Evolutionary conservation across 2,113 vertebrate species (phyloP).

Genomic region (Spermophilus dauricus): DNA sequence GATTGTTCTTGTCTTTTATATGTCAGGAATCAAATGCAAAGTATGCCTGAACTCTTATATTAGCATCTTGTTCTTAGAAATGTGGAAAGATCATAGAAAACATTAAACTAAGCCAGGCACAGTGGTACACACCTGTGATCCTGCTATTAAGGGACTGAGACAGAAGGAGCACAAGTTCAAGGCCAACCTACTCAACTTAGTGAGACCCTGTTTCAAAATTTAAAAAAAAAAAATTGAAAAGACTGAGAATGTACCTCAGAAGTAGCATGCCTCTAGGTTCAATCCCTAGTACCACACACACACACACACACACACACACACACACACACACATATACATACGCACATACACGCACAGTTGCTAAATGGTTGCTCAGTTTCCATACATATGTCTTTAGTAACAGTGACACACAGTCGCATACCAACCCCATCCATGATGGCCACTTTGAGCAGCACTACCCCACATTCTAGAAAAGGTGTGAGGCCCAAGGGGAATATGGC

Average conservation of each 20-base stretch:
- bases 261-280: not conserved
- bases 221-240: too few species aligned
- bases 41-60: not conserved
- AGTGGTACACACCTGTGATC: too few species aligned
- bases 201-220: too few species aligned
- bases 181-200: too few species aligned
- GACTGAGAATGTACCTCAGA: too few species aligned
- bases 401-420: not conserved
- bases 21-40: slow-evolving; percentile 17
- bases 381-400: not conserved
- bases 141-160: too few species aligned
- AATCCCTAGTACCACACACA: not conserved
- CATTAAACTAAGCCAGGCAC: too few species aligned
- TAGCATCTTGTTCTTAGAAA: slow-evolving; percentile 3
- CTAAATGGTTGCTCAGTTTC: not conserved
- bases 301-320: too few species aligned
- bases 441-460: not conserved
- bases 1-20: not conserved
- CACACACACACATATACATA: too few species aligned
- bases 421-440: not conserved
- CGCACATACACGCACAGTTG: not conserved
- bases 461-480: not conserved
- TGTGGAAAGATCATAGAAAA: not conserved
- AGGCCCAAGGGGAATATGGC: not conserved
- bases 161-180: too few species aligned